Conservation (phyloP, 2,888 invertebrate species). For the Allygus modestus region DNA sequence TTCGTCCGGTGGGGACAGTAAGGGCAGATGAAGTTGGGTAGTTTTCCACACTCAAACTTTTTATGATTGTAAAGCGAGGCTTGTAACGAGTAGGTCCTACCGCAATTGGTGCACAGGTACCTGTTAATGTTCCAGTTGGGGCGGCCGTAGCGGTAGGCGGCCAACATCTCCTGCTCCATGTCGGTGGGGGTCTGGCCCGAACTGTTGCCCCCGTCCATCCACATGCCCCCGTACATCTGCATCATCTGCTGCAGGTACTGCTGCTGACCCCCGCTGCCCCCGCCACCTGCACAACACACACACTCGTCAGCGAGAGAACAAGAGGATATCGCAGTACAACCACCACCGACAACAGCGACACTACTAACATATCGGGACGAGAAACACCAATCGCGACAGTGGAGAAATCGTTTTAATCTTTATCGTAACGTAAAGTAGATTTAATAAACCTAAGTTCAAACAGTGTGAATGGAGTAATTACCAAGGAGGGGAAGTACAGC, state of each 20-base stretch:
- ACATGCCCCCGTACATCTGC: slow-evolving; percentile 44
- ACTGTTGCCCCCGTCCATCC: slow-evolving; percentile 28
- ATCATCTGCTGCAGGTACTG: slow-evolving; percentile 53
- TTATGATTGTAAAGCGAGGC: slow-evolving; percentile 66
- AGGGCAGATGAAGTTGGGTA: slow-evolving; percentile 73
- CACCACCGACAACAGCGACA: background rate
- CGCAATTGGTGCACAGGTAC: slow-evolving; percentile 66
- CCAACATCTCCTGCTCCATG: slow-evolving; percentile 50
- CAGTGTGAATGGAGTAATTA: no score
- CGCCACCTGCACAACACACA: background rate
- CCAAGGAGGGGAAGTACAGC: no score
- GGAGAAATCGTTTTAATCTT: no score
- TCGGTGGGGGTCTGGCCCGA: slow-evolving; percentile 42
- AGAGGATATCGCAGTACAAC: background rate
- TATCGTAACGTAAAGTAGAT: no score
- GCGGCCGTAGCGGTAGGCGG: slow-evolving; percentile 43
- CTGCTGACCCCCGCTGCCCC: background rate
- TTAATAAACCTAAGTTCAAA: no score
- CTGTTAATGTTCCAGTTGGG: slow-evolving; percentile 52
- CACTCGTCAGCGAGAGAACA: background rate
- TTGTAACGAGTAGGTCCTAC: slow-evolving; percentile 64
- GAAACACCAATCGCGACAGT: no score
- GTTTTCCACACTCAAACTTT: slow-evolving; percentile 73
- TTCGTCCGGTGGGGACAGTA: slow-evolving; percentile 73
- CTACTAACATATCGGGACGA: no score